Evolutionary conservation across 2,113 vertebrate species (phyloP).

Genomic region (Myotis brandtii): DNA sequence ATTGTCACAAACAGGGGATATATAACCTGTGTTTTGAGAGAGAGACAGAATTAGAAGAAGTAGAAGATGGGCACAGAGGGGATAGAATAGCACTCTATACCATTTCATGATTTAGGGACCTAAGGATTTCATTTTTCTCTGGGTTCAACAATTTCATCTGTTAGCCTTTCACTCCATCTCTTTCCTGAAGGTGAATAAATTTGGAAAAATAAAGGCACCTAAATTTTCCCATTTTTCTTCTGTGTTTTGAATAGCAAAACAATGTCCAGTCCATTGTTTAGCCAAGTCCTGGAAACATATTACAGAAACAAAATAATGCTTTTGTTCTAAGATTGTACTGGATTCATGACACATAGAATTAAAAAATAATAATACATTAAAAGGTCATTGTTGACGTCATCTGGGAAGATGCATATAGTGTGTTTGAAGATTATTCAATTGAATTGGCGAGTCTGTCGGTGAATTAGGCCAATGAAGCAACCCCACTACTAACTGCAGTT

Average conservation of each 20-base stretch:
- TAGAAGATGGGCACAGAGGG: too few species aligned
- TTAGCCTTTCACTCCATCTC: not conserved
- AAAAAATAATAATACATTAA: not conserved
- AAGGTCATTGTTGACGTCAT: slow-evolving; percentile 67
- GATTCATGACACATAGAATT: slow-evolving; percentile 37
- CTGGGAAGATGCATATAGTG: slow-evolving; percentile 1
- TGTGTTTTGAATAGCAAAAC: slow-evolving; percentile 18
- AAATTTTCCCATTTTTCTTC: not conserved
- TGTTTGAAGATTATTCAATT: slow-evolving; percentile 60
- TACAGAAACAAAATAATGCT: slow-evolving; percentile 37
- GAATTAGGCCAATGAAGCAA: slow-evolving; percentile 56
- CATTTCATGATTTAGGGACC: not conserved
- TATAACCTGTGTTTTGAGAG: not conserved
- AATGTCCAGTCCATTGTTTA: not conserved
- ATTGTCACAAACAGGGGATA: not conserved
- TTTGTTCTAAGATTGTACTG: not conserved
- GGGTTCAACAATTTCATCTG: not conserved
- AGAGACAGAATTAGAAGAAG: not conserved
- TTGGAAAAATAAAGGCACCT: not conserved
- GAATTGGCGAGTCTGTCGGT: slow-evolving; percentile 35
- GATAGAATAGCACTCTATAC: too few species aligned
- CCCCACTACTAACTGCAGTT: not conserved
- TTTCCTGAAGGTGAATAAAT: not conserved
- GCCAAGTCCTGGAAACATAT: slow-evolving; percentile 19
- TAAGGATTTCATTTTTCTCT: not conserved